A percentile compares a stretch with the other conserved stretches of the same genome.
Conservation (phyloP, 2,797 vertebrate genomes). For the Scolopax bukidnonensis region DNA sequence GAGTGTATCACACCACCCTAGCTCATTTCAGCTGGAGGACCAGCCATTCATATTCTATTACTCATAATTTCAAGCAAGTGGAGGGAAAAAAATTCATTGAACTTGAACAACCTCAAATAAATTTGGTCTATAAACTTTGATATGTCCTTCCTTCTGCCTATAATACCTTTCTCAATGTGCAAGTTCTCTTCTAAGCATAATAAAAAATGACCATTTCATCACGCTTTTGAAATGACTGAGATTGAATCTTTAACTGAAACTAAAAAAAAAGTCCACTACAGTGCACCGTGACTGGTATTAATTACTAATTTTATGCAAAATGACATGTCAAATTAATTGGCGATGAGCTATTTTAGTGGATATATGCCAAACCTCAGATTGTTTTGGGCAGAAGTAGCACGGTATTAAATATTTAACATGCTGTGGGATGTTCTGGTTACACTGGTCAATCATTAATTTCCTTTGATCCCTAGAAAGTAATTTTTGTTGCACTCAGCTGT, state of each 20-base stretch:
- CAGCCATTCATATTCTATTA: conserved; percentile 51
- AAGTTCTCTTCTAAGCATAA: conserved; percentile 46
- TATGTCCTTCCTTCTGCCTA: conserved; percentile 54
- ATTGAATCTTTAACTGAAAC: conserved; percentile 39
- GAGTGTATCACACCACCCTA: conserved; percentile 24
- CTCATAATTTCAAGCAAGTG: conserved; percentile 52
- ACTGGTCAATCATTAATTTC: conserved; percentile 76
- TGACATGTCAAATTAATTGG: conserved; percentile 76
- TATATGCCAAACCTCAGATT: conserved; percentile 65
- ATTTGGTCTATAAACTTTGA: conserved; percentile 72
- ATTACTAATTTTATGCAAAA: conserved; percentile 76
- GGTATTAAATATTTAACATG: conserved; percentile 77
- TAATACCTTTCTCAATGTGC: conserved; percentile 34
- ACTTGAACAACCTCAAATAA: conserved; percentile 77
- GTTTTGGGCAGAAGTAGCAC: conserved; percentile 62
- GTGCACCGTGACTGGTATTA: conserved; percentile 57
- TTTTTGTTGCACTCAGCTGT: conserved; percentile 77
- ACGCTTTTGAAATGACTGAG: conserved; percentile 32
- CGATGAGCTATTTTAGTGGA: conserved; percentile 65
- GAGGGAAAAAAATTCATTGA: conserved; percentile 62
- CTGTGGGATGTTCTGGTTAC: conserved; percentile 65
- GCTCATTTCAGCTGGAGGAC: conserved; percentile 56
- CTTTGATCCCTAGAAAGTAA: conserved; percentile 77
- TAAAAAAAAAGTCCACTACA: not conserved
- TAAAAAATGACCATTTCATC: conserved; percentile 54